Conservation (phyloP, 2,888 invertebrate species). For the Cheiracanthium punctorium region DNA sequence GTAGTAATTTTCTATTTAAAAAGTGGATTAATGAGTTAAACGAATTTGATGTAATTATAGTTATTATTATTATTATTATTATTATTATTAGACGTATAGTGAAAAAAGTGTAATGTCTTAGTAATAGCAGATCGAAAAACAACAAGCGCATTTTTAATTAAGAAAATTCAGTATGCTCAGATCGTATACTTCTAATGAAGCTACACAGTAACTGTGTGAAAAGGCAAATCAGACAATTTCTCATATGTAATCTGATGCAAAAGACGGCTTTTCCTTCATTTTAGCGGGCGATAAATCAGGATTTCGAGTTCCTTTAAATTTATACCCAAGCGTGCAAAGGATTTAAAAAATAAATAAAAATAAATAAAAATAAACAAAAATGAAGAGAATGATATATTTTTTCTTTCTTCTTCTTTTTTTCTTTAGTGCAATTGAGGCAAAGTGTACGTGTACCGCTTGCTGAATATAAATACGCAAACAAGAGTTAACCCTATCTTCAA, state of each 20-base stretch:
- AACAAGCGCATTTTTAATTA: too few species aligned
- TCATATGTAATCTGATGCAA: slow-evolving; percentile 48
- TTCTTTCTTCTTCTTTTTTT: neutral
- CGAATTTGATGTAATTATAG: too few species aligned
- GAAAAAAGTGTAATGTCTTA: too few species aligned
- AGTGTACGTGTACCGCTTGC: neutral
- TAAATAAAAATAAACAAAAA: too few species aligned
- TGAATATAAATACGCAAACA: slow-evolving; percentile 43
- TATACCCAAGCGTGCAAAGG: slow-evolving; percentile 22
- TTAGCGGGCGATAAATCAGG: slow-evolving; percentile 52
- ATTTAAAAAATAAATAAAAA: too few species aligned
- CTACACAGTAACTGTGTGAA: slow-evolving; percentile 39
- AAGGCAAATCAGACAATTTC: slow-evolving; percentile 19
- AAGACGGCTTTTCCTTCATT: slow-evolving; percentile 24
- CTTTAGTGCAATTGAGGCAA: neutral
- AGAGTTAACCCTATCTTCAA: neutral
- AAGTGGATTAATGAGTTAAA: too few species aligned
- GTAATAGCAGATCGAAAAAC: too few species aligned
- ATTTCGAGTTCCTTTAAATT: slow-evolving; percentile 26
- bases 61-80: too few species aligned
- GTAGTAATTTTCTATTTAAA: too few species aligned
- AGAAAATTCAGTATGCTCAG: neutral
- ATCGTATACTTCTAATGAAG: slow-evolving; percentile 1
- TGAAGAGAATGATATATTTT: too few species aligned
- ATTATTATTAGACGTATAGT: too few species aligned